Evolutionary conservation across 2,113 vertebrate species (phyloP).

Genomic region (Hystrix cristata): DNA sequence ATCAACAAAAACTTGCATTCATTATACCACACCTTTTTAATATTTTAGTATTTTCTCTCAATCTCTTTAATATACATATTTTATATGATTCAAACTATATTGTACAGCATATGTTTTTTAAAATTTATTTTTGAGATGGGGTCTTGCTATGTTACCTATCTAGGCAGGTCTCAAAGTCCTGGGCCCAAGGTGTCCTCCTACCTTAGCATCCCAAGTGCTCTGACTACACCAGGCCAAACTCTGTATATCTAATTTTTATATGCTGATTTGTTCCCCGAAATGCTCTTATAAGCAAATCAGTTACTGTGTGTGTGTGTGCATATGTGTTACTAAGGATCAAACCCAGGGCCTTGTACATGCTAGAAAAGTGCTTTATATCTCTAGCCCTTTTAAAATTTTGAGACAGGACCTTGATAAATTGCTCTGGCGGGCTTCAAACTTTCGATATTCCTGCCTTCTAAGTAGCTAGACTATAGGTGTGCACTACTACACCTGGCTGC

Average conservation of each 20-base stretch:
- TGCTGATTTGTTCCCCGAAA: conserved; percentile 35
- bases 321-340: neutral
- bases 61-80: conserved; percentile 7
- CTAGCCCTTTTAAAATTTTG: neutral
- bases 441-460: neutral
- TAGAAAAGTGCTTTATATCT: neutral
- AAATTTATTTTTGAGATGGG: neutral
- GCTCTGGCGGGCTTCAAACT: neutral
- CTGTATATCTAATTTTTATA: neutral
- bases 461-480: neutral
- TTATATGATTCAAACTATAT: conserved; percentile 23
- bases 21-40: neutral
- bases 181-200: neutral
- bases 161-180: neutral
- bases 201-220: neutral
- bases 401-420: neutral
- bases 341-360: neutral
- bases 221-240: neutral
- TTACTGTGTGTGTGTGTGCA: neutral
- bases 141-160: neutral
- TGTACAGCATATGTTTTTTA: neutral
- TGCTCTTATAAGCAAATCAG: conserved; percentile 19
- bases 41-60: neutral
- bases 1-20: conserved; percentile 19
- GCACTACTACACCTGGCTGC: neutral